phyloP scores from a whole-genome alignment of 2,113 vertebrate species.

The Reinhardtius hippoglossoides region DNA sequence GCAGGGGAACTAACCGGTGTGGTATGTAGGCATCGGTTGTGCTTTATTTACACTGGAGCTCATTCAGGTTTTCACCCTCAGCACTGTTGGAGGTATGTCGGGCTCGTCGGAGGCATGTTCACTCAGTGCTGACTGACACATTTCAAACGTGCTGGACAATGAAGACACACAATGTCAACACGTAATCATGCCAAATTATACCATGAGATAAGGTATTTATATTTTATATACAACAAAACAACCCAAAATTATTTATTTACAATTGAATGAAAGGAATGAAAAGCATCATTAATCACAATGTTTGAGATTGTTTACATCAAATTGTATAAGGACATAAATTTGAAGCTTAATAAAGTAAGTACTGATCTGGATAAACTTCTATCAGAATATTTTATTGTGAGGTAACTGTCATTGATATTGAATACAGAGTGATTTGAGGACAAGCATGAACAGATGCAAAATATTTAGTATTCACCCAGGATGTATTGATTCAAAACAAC shows the following conservation, averaged over 20 bases:
- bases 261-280: conserved; percentile 57
- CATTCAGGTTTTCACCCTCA: conserved; percentile 44
- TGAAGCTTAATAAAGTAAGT: conserved; percentile 45
- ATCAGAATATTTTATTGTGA: conserved; percentile 26
- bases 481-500: conserved; percentile 44
- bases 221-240: conserved; percentile 30
- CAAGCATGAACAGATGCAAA: conserved; percentile 41
- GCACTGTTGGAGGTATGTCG: conserved; percentile 48
- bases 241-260: conserved; percentile 41
- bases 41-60: conserved; percentile 49
- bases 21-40: conserved; percentile 53
- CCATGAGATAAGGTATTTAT: conserved; percentile 17
- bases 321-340: conserved; percentile 42
- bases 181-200: conserved; percentile 5
- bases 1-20: conserved; percentile 55
- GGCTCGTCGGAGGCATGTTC: conserved; percentile 38
- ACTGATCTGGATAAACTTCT: conserved; percentile 42
- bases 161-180: conserved; percentile 14
- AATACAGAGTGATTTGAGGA: conserved; percentile 21
- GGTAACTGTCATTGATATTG: conserved; percentile 42
- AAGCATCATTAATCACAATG: conserved; percentile 48
- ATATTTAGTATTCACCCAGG: conserved; percentile 39
- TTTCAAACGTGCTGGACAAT: conserved; percentile 18
- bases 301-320: conserved; percentile 42
- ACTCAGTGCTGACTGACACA: conserved; percentile 23